phyloP scores from a whole-genome alignment of 1,140 invertebrate genomes.

The Batillaria attramentaria region DNA sequence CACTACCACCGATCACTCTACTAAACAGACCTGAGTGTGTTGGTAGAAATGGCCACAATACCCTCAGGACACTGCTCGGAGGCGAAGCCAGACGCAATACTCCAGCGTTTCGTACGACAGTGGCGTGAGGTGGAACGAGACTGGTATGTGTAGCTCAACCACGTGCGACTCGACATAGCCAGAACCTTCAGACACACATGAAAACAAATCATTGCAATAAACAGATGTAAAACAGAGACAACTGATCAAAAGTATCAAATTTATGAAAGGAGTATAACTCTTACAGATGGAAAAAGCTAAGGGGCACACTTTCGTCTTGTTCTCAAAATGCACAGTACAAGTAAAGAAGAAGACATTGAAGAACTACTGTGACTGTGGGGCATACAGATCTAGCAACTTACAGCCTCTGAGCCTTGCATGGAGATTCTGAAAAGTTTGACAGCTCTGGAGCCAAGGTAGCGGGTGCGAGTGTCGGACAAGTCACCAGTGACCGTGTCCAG shows the following conservation, averaged over 20 bases:
- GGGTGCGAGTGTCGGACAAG: conserved; percentile 95
- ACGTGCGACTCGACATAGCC: conserved; percentile 97
- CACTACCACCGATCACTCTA: too few species aligned
- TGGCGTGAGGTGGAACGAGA: conserved; percentile 93
- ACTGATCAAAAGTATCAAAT: background rate
- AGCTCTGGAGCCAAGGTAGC: conserved; percentile 94
- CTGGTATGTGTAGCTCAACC: conserved; percentile 99
- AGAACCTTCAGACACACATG: conserved; percentile 80
- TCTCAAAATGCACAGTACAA: background rate
- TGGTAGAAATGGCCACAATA: conserved; percentile 98
- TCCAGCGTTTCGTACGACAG: conserved; percentile 97
- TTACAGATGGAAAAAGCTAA: background rate
- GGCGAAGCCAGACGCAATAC: conserved; percentile 97
- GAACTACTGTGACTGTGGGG: too few species aligned
- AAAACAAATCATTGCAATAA: too few species aligned
- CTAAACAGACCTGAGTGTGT: conserved; percentile 83
- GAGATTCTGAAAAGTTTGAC: conserved; percentile 96
- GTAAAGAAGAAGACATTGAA: background rate
- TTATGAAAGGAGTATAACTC: background rate
- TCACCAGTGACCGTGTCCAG: conserved; percentile 97
- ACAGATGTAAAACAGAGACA: background rate
- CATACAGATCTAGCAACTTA: too few species aligned
- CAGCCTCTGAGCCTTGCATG: conserved; percentile 97
- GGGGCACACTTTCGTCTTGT: background rate
- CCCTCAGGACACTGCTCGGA: conserved; percentile 99